These are phyloP conservation scores for Marmota monax DNA, from an alignment of 2,113 vertebrate species.

Conservation along the genomic window DNA sequence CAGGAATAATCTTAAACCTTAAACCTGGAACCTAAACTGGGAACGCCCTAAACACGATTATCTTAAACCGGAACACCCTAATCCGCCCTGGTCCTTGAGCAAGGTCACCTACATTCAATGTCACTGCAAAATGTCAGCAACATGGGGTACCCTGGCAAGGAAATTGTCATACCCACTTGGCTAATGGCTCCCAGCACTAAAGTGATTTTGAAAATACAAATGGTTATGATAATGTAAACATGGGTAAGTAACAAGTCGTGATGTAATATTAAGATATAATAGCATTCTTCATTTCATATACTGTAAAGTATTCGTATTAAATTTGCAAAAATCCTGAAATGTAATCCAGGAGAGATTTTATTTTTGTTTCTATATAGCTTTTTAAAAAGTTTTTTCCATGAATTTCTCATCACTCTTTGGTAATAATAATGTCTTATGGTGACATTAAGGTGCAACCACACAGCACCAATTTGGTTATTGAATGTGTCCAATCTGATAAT, in stretches of 20 bases:
- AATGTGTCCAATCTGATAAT: constrained; percentile 38
- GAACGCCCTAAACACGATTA: too few species aligned
- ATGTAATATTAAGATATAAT: not conserved
- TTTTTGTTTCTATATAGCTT: not conserved
- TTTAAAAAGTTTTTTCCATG: not conserved
- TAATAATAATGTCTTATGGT: constrained; percentile 27
- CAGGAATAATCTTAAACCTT: too few species aligned
- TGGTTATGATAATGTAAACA: not conserved
- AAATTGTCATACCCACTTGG: too few species aligned
- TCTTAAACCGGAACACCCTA: too few species aligned
- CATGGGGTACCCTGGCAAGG: too few species aligned
- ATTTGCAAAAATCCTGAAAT: not conserved
- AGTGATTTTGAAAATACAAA: not conserved
- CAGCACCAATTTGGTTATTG: constrained; percentile 41
- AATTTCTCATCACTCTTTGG: not conserved
- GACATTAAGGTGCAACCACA: not conserved
- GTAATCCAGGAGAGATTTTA: not conserved
- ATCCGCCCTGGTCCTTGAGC: too few species aligned
- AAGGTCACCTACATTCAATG: too few species aligned
- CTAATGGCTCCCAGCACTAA: too few species aligned
- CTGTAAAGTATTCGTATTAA: not conserved
- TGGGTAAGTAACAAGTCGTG: not conserved
- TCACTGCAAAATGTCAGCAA: too few species aligned
- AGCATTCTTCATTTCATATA: not conserved
- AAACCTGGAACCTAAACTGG: too few species aligned